phyloP scores from a whole-genome alignment of 2,797 vertebrate genomes.

The Spea hammondii region DNA sequence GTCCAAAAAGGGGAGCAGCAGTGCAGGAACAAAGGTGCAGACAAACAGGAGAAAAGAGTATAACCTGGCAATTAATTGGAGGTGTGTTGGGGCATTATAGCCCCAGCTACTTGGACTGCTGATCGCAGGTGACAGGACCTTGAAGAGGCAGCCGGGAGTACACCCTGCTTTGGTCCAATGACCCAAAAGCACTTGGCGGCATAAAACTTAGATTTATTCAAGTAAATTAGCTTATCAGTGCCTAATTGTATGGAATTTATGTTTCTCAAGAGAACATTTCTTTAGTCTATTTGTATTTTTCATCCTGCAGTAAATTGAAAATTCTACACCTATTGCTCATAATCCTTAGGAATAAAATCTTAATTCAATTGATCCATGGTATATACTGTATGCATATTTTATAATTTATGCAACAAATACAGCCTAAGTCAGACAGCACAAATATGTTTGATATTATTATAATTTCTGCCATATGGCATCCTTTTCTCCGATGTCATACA shows the following conservation, averaged over 20 bases:
- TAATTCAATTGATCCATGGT: slow-evolving; percentile 10
- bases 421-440: slow-evolving; percentile 28
- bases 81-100: too few relatives aligned
- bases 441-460: slow-evolving; percentile 37
- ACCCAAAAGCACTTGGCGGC: too few relatives aligned
- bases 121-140: too few relatives aligned
- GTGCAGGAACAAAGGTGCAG: too few relatives aligned
- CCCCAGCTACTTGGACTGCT: too few relatives aligned
- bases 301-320: not conserved
- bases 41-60: too few relatives aligned
- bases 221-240: too few relatives aligned
- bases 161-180: too few relatives aligned
- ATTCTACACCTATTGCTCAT: not conserved
- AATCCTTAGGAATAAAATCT: slow-evolving; percentile 21
- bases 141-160: too few relatives aligned
- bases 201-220: too few relatives aligned
- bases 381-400: not conserved
- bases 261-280: slow-evolving; percentile 57
- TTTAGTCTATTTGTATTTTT: slow-evolving; percentile 32
- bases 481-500: slow-evolving; percentile 26
- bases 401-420: slow-evolving; percentile 29
- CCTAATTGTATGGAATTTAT: slow-evolving; percentile 53
- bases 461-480: slow-evolving; percentile 47
- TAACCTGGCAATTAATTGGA: too few relatives aligned
- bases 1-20: too few relatives aligned